A percentile compares a stretch with the other conserved stretches of the same genome.
These are phyloP conservation scores for Augochlorella aurata DNA, from an alignment of 2,888 invertebrate species.

Conservation along the genomic window DNA sequence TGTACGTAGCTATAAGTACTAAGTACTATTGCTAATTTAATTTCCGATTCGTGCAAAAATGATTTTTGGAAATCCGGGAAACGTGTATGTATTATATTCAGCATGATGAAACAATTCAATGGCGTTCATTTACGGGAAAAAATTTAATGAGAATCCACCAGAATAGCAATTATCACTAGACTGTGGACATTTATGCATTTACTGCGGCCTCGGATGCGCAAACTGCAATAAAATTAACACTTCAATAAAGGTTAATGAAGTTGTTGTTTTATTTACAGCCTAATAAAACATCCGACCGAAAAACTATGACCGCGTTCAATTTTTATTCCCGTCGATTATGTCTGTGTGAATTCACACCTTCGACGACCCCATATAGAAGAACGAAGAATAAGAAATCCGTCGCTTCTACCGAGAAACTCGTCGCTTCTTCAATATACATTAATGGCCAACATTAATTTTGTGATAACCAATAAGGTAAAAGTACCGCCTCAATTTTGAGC, in stretches of 20 bases:
- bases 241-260: conserved; percentile 21
- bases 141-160: not conserved
- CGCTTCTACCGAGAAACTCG: not conserved
- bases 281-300: not conserved
- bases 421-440: not conserved
- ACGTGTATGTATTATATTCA: not conserved
- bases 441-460: not conserved
- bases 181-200: conserved; percentile 3
- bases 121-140: not conserved
- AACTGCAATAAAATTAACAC: not conserved
- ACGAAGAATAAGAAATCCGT: not conserved
- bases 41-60: too few relatives aligned
- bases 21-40: too few relatives aligned
- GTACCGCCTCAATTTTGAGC: too few relatives aligned
- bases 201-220: not conserved
- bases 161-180: not conserved
- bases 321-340: not conserved
- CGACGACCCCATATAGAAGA: not conserved
- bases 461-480: too few relatives aligned
- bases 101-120: not conserved
- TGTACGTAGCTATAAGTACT: too few relatives aligned
- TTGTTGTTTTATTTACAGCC: conserved; percentile 1
- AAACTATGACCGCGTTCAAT: not conserved
- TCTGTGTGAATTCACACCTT: not conserved
- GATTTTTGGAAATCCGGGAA: too few relatives aligned